Percentiles rank a stretch among this genome's conserved stretches.
Conservation (phyloP, 2,113 vertebrate genomes). For the Dromiciops gliroides region DNA sequence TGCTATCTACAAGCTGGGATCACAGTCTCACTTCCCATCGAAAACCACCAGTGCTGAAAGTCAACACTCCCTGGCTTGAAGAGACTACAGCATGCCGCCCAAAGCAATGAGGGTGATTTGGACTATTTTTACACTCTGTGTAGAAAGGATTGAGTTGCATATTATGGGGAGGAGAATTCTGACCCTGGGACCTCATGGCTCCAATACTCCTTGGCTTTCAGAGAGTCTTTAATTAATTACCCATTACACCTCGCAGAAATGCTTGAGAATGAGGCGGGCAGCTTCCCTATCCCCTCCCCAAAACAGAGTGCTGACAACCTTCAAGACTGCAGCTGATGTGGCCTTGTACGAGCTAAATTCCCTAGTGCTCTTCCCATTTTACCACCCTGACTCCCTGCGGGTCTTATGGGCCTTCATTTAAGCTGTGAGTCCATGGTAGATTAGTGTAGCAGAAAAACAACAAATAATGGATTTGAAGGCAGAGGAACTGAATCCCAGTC, state of each 20-base stretch:
- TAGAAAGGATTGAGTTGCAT: conserved; percentile 41
- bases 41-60: conserved; percentile 59
- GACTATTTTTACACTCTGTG: neutral
- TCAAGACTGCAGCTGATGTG: neutral
- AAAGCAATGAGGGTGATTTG: neutral
- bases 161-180: neutral
- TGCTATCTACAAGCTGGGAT: neutral
- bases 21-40: conserved; percentile 16
- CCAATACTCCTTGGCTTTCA: conserved; percentile 21
- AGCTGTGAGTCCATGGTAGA: neutral
- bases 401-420: neutral
- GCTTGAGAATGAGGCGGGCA: conserved; percentile 47
- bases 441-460: neutral
- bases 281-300: neutral
- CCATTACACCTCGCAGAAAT: conserved; percentile 47
- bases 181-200: neutral
- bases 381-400: neutral
- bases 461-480: neutral
- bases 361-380: neutral
- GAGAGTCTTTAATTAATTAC: conserved; percentile 42
- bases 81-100: conserved; percentile 8
- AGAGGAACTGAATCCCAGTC: neutral
- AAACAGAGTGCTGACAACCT: conserved; percentile 46
- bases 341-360: neutral
- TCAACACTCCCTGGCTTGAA: conserved; percentile 38